A percentile compares a stretch with the other conserved stretches of the same genome.
These are phyloP conservation scores for Cosmia pyralina DNA, from an alignment of 2,888 invertebrate genomes.

Conservation along the genomic window DNA sequence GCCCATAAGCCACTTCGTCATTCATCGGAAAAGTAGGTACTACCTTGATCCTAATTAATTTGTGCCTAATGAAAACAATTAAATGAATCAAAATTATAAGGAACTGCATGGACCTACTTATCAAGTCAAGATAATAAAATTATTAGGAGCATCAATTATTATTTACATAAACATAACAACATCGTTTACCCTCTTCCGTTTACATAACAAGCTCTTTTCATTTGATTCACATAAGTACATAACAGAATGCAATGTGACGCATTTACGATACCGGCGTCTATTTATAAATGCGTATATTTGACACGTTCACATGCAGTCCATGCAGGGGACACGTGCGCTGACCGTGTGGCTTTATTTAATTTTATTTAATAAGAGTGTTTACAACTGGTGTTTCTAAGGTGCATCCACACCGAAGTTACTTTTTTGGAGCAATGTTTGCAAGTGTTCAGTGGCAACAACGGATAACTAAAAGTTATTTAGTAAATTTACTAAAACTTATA, in stretches of 20 bases:
- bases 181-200: slow-evolving; percentile 23
- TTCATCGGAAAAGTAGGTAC: not conserved
- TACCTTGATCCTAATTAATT: slow-evolving; percentile 11
- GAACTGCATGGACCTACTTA: not conserved
- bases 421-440: not conserved
- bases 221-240: not conserved
- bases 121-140: not conserved
- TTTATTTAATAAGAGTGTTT: not conserved
- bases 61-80: not conserved
- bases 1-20: not conserved
- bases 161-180: not conserved
- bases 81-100: slow-evolving; percentile 8
- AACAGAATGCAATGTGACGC: slow-evolving; percentile 25
- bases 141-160: not conserved
- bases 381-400: not conserved
- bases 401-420: not conserved
- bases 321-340: slow-evolving; percentile 32
- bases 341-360: slow-evolving; percentile 23
- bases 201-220: not conserved
- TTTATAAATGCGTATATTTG: slow-evolving; percentile 35
- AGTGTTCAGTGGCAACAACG: not conserved
- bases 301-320: slow-evolving; percentile 34
- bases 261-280: slow-evolving; percentile 19
- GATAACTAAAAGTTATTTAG: not conserved
- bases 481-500: not conserved